These are phyloP conservation scores for Gonioctena quinquepunctata DNA, from an alignment of 1,140 invertebrate species.

Conservation along the genomic window DNA sequence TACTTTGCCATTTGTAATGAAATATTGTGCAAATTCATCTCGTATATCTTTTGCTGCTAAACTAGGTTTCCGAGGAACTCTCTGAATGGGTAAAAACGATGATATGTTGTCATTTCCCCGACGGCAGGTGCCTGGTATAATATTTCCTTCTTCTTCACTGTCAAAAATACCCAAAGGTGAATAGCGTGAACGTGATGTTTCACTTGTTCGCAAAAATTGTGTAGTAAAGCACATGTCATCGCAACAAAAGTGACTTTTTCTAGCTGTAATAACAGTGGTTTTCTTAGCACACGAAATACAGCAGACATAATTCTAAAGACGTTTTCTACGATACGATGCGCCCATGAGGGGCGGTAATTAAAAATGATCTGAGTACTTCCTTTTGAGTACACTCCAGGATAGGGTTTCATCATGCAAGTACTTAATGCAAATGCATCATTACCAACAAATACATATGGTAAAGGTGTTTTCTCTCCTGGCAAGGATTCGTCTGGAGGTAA, in stretches of 20 bases:
- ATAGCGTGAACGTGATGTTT: background rate
- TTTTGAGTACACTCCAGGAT: background rate
- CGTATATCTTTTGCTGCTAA: background rate
- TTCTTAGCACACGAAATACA: background rate
- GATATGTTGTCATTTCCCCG: background rate
- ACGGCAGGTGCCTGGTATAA: background rate
- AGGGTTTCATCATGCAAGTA: background rate
- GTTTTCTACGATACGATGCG: background rate
- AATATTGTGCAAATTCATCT: background rate
- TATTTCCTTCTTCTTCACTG: background rate
- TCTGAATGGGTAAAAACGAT: background rate
- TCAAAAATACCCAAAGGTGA: background rate
- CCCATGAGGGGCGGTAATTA: background rate
- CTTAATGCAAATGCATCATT: background rate
- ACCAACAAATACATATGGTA: background rate
- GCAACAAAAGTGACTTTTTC: background rate
- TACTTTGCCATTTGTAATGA: background rate
- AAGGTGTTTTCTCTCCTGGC: too few relatives aligned
- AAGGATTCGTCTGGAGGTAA: too few relatives aligned
- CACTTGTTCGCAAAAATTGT: background rate
- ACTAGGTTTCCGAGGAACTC: background rate
- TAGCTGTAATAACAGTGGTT: background rate
- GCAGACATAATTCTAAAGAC: background rate
- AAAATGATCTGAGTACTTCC: background rate
- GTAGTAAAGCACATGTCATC: background rate